Percentiles rank a stretch among this genome's conserved stretches.
Evolutionary conservation across 2,113 vertebrate species (phyloP).

Genomic region (Epinephelus cyanopodus): DNA sequence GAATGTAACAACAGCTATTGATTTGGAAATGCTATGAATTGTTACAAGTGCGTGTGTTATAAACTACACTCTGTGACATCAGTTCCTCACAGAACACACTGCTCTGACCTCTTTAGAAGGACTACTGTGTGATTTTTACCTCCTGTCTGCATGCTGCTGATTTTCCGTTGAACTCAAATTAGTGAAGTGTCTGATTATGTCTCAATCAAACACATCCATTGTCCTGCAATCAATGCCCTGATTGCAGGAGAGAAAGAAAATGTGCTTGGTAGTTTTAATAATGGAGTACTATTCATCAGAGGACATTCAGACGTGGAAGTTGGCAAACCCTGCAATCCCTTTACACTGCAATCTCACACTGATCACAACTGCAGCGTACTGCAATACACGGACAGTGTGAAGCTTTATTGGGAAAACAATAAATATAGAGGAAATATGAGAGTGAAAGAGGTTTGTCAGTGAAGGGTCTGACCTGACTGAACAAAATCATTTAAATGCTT

Average conservation of each 20-base stretch:
- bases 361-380: slow-evolving; percentile 32
- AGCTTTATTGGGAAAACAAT: slow-evolving; percentile 22
- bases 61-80: slow-evolving; percentile 4
- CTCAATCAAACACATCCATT: slow-evolving; percentile 75
- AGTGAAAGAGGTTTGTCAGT: background rate
- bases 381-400: background rate
- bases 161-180: slow-evolving; percentile 72
- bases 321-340: slow-evolving; percentile 60
- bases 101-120: slow-evolving; percentile 54
- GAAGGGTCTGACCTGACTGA: background rate
- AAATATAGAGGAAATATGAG: background rate
- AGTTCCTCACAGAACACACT: background rate
- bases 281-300: slow-evolving; percentile 69
- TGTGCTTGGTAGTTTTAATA: slow-evolving; percentile 67
- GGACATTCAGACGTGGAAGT: slow-evolving; percentile 63
- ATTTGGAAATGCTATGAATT: background rate
- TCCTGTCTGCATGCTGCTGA: slow-evolving; percentile 54
- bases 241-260: slow-evolving; percentile 70
- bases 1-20: background rate
- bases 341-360: background rate
- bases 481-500: background rate
- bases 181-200: slow-evolving; percentile 76
- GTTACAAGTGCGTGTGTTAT: background rate
- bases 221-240: slow-evolving; percentile 78
- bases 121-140: slow-evolving; percentile 46